These are phyloP conservation scores for Philopotamus ludificatus DNA, from an alignment of 1,140 invertebrate genomes.

Conservation along the genomic window DNA sequence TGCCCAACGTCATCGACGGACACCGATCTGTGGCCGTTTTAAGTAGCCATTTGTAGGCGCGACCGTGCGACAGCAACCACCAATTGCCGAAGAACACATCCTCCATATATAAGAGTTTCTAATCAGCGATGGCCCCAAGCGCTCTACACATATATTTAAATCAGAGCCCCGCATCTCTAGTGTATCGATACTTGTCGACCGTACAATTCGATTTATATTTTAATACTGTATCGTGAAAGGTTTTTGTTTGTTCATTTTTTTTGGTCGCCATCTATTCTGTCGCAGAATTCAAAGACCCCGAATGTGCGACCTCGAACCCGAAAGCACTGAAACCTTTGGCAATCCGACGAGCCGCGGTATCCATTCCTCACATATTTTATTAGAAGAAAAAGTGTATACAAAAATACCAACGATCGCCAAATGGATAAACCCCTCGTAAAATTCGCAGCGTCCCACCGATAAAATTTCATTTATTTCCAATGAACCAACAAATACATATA, in stretches of 20 bases:
- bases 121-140: slow-evolving; percentile 33
- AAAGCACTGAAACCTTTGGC: neutral
- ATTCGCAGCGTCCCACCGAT: too few relatives aligned
- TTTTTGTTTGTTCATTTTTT: slow-evolving; percentile 5
- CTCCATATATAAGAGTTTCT: slow-evolving; percentile 33
- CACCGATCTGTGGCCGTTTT: too few relatives aligned
- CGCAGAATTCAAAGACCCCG: too few relatives aligned
- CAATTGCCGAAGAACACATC: slow-evolving; percentile 15
- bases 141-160: slow-evolving; percentile 33
- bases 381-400: too few relatives aligned
- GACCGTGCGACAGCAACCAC: slow-evolving; percentile 13
- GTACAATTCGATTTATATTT: neutral
- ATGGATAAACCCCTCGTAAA: too few relatives aligned
- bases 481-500: too few relatives aligned
- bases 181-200: slow-evolving; percentile 13
- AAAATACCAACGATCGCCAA: too few relatives aligned
- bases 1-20: too few relatives aligned
- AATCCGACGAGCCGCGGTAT: neutral
- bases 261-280: neutral
- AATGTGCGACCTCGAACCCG: too few relatives aligned
- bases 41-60: slow-evolving; percentile 18
- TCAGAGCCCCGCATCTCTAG: too few relatives aligned
- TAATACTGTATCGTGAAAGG: neutral
- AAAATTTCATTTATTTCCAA: too few relatives aligned
- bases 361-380: neutral